Evolutionary conservation across 2,888 invertebrate genomes (phyloP).

Genomic region (Cephus rjabovi): DNA sequence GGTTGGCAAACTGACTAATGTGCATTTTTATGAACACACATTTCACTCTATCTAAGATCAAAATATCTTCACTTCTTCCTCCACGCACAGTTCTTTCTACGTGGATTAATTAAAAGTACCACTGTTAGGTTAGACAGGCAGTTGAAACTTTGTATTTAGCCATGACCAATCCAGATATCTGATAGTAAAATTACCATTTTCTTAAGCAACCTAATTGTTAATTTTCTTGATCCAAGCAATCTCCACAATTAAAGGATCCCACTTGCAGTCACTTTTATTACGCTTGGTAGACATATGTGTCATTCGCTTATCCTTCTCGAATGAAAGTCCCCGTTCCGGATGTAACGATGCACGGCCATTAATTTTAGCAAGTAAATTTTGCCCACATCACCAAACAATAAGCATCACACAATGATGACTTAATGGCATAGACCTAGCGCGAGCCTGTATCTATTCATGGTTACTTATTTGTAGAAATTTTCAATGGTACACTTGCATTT

Average conservation of each 20-base stretch:
- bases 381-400: not conserved
- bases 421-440: not conserved
- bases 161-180: not conserved
- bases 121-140: not conserved
- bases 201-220: not conserved
- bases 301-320: not conserved
- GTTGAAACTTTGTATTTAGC: not conserved
- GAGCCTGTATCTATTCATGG: not conserved
- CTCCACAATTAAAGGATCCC: not conserved
- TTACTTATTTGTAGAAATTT: not conserved
- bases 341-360: not conserved
- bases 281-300: not conserved
- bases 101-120: not conserved
- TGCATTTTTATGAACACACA: slow-evolving; percentile 10
- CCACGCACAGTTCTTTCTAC: not conserved
- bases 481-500: not conserved
- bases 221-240: not conserved
- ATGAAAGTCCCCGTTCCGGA: not conserved
- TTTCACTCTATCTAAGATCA: slow-evolving; percentile 25
- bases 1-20: slow-evolving; percentile 20
- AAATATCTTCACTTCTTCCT: not conserved
- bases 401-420: not conserved
- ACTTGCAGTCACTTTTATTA: not conserved
- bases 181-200: not conserved
- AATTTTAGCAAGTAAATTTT: not conserved